phyloP scores from a whole-genome alignment of 30 jellyfish, hydroid and myxozoan genomes.

The Morbakka virulenta region DNA sequence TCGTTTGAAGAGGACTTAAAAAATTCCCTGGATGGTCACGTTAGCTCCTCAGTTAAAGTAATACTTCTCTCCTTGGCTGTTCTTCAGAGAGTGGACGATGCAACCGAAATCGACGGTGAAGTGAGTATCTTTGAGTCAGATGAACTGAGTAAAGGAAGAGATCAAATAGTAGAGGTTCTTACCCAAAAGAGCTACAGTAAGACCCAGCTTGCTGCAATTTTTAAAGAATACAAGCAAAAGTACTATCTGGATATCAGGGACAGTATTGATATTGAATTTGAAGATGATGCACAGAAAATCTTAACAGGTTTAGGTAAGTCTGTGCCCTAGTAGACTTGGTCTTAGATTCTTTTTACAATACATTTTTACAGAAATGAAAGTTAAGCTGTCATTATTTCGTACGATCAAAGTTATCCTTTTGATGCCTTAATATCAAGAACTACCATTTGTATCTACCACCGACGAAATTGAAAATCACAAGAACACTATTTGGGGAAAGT shows the following conservation, averaged over 20 bases:
- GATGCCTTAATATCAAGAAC: no score
- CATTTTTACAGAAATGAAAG: no score
- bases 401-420: no score
- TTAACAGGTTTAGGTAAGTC: no score
- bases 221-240: constrained; percentile 36
- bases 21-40: constrained; percentile 22
- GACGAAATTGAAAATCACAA: no score
- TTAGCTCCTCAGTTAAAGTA: constrained; percentile 25
- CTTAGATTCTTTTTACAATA: no score
- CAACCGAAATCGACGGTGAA: constrained; percentile 29
- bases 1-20: constrained; percentile 49
- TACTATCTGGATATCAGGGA: constrained; percentile 51
- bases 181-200: constrained; percentile 20
- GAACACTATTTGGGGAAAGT: no score
- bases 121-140: constrained; percentile 22
- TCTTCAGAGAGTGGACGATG: constrained; percentile 38
- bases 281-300: no score
- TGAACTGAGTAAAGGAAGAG: constrained; percentile 36
- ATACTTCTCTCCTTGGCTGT: constrained; percentile 29
- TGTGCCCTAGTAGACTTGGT: no score
- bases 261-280: constrained; percentile 70
- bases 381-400: no score
- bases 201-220: constrained; percentile 35
- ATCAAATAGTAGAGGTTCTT: constrained; percentile 26
- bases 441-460: no score